Evolutionary conservation across 2,888 invertebrate species (phyloP), one percentile per base, ranked within the genome.

Genomic region (Acleris laterana): DNA sequence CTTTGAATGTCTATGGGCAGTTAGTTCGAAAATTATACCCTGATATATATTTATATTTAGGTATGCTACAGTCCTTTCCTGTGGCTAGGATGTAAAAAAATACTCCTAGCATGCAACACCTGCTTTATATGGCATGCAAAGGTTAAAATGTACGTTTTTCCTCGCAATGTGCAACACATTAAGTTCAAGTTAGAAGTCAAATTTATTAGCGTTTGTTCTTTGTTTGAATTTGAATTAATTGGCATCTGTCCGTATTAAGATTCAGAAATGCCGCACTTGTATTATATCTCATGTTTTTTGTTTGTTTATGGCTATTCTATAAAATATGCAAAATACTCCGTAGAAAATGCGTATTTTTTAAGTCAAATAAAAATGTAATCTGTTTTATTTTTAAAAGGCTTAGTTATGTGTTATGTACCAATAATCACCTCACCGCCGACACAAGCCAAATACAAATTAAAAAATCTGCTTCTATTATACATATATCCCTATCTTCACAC

Each of bases 71-170:
- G 55, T 1, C 60, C 20, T 55, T 55, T 60, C 65, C 60, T 61
- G 65, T 55, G 59, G 4, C 20, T 25, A n/a, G 11, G 6, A 46
- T 4, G 3, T 49, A 50, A 60, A 61, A 60, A 65, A 28, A 38
- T 44, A 48, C 25, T 9, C n/a, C 19, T 25, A 59, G 4, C 38
- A 38, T 17, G 32, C 25, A 1, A n/a, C 62, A 62, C 62, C 62
- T 62, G 62, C 44, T 20, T 4, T 38, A 13, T 38, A 42, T 32
- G 50, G 20, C 48, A 65, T 61, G 65, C 44, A 61, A 65, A 65
- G 60, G 65, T 65, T 58, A 59, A 49, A 4, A n/a, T 49, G 55
- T 60, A 61, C n/a, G n/a, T 65, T 65, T 65, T 65, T 55, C 49
- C 22, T 55, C 25, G 60, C 65, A 65, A 65, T 61, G 60, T 65